phyloP scores from a whole-genome alignment of 1,140 invertebrate species.

The Polypedilum pembai region DNA sequence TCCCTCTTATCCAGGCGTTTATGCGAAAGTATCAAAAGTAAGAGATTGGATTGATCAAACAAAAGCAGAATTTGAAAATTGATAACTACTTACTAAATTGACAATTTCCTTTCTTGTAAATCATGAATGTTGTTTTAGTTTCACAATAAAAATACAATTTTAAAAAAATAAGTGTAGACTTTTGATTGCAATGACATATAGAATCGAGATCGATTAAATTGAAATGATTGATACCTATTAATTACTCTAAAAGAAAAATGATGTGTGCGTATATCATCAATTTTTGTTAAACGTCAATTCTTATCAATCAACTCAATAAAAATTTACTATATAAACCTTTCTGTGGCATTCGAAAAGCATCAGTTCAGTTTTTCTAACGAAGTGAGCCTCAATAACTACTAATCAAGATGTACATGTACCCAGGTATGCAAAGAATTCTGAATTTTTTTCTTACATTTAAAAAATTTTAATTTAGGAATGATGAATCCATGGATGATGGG shows the following conservation, averaged over 20 bases:
- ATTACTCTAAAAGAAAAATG: not conserved
- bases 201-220: not conserved
- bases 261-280: not conserved
- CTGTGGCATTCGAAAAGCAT: not conserved
- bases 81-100: not conserved
- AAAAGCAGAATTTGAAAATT: slow-evolving; percentile 33
- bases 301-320: not conserved
- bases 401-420: not conserved
- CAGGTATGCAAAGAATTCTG: not conserved
- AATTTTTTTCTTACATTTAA: not conserved
- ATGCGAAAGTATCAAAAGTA: slow-evolving; percentile 46
- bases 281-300: not conserved
- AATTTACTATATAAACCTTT: not conserved
- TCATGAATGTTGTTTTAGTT: not conserved
- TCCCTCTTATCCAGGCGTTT: slow-evolving; percentile 51
- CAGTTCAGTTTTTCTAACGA: not conserved
- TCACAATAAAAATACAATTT: not conserved
- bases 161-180: not conserved
- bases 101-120: not conserved
- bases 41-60: slow-evolving; percentile 41
- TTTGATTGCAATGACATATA: not conserved
- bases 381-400: not conserved
- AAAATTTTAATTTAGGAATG: not conserved
- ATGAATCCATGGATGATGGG: not conserved
- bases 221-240: not conserved